A percentile compares a stretch with the other conserved stretches of the same genome.
These are phyloP conservation scores for Prinia subflava DNA, from an alignment of 2,113 vertebrate genomes.

Conservation along the genomic window DNA sequence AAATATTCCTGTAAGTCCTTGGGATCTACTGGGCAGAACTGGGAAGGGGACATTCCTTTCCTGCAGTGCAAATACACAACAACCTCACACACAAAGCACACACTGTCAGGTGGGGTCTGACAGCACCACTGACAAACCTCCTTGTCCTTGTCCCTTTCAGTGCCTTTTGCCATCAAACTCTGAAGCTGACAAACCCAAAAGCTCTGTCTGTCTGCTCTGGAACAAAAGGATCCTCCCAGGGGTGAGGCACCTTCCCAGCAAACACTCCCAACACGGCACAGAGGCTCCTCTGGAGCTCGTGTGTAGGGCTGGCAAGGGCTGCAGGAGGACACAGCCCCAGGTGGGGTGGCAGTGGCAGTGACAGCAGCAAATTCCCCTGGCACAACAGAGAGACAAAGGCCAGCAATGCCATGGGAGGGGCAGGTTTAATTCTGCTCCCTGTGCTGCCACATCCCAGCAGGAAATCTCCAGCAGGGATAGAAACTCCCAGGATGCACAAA, in stretches of 20 bases:
- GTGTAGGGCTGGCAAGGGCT: not conserved
- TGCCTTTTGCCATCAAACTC: no score
- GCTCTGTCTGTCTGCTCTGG: no score
- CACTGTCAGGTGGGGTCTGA: no score
- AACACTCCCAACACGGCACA: not conserved
- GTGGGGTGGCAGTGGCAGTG: not conserved
- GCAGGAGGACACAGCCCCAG: not conserved
- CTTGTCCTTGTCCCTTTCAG: no score
- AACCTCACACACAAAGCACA: no score
- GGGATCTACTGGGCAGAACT: no score
- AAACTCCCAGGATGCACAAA: not conserved
- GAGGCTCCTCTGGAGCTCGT: not conserved
- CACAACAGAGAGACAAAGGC: not conserved
- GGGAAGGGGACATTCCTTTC: no score
- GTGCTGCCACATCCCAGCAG: not conserved
- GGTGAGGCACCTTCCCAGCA: no score
- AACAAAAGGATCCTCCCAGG: no score
- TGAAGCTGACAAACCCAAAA: no score
- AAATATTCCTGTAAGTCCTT: not conserved
- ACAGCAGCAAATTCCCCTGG: not conserved
- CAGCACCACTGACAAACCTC: no score
- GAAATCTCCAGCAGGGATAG: not conserved
- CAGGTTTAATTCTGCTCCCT: not conserved
- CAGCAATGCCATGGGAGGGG: not conserved
- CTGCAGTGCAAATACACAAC: no score